phyloP scores from a whole-genome alignment of 1,140 invertebrate genomes.

The Panonychus citri region DNA sequence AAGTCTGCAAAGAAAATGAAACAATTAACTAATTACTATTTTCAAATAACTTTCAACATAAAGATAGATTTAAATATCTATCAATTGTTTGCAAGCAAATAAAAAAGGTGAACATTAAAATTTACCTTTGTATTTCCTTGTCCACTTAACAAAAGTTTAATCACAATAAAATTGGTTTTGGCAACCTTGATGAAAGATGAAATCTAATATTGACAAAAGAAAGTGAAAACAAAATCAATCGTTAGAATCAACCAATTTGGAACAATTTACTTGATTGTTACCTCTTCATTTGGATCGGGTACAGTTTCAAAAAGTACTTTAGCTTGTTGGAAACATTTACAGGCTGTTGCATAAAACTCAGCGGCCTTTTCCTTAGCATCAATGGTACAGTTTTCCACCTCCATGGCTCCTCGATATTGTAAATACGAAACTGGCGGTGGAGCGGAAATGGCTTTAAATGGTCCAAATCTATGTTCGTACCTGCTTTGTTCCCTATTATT shows the following conservation, averaged over 20 bases:
- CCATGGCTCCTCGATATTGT: conserved; percentile 50
- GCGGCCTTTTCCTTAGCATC: conserved; percentile 19
- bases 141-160: conserved; percentile 67
- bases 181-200: conserved; percentile 56
- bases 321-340: conserved; percentile 74
- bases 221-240: too few relatives aligned
- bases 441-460: conserved; percentile 58
- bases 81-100: too few relatives aligned
- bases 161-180: conserved; percentile 82
- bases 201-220: conserved; percentile 34
- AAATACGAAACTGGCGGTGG: conserved; percentile 69
- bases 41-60: too few relatives aligned
- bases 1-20: conserved; percentile 27
- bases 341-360: conserved; percentile 49
- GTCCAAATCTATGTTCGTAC: conserved; percentile 76
- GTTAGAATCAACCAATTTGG: too few relatives aligned
- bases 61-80: too few relatives aligned
- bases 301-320: conserved; percentile 56
- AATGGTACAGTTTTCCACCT: conserved; percentile 24
- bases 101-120: not conserved
- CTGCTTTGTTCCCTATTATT: conserved; percentile 82
- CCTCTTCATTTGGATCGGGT: conserved; percentile 49
- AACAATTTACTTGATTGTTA: conserved; percentile 22
- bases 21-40: too few relatives aligned
- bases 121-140: conserved; percentile 45